A percentile compares a stretch with the other conserved stretches of the same genome.
phyloP scores from a whole-genome alignment of 2,888 invertebrate genomes.

The Azorinus chamasolen region DNA sequence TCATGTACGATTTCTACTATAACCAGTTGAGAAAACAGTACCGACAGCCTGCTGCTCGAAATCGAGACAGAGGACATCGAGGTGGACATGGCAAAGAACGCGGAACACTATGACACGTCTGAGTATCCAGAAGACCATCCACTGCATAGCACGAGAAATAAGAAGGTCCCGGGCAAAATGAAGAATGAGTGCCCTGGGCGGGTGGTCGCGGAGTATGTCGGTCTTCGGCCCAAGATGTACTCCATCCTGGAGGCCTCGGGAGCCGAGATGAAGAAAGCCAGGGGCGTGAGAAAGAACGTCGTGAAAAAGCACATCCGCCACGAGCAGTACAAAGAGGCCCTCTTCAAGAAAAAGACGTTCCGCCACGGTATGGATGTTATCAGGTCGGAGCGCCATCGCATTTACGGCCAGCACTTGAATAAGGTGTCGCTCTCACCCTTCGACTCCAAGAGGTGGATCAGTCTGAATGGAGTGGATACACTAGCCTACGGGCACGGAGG shows the following conservation, averaged over 20 bases:
- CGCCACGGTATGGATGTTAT: conserved; percentile 25
- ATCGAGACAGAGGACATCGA: conserved; percentile 84
- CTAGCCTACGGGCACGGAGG: conserved; percentile 16
- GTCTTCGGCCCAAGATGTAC: conserved; percentile 31
- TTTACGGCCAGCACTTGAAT: conserved; percentile 32
- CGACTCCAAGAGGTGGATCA: conserved; percentile 21
- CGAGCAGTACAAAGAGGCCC: conserved; percentile 35
- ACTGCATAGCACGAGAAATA: conserved; percentile 17
- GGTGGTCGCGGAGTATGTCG: too few relatives aligned
- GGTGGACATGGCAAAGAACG: conserved; percentile 66
- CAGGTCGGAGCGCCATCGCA: conserved; percentile 11
- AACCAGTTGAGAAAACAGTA: too few relatives aligned
- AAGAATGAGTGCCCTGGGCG: conserved; percentile 15
- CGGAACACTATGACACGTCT: conserved; percentile 21
- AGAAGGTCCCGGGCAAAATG: conserved; percentile 43
- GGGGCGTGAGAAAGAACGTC: conserved; percentile 32
- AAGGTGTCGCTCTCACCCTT: conserved; percentile 24
- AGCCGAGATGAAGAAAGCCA: conserved; percentile 22
- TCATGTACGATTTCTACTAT: too few relatives aligned
- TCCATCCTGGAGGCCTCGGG: conserved; percentile 22
- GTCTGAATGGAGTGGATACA: conserved; percentile 18
- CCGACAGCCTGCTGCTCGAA: conserved; percentile 74
- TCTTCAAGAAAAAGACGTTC: conserved; percentile 8
- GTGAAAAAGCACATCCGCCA: conserved; percentile 24
- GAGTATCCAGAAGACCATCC: conserved; percentile 33